Evolutionary conservation across 2,888 invertebrate species (phyloP).

Genomic region (Drosophila austrosaltans): DNA sequence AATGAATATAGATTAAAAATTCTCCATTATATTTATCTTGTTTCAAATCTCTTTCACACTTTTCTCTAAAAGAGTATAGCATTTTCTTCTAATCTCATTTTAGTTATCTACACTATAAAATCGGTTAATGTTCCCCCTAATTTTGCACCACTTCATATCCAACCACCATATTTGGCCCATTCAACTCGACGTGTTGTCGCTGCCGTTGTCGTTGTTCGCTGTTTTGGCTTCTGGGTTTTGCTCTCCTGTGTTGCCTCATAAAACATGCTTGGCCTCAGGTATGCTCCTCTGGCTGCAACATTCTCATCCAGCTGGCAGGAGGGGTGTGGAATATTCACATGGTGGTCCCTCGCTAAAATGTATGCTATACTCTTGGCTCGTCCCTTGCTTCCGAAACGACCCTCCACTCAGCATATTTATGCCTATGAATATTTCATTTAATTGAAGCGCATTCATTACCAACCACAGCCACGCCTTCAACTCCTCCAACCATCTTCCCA

Average conservation of each 20-base stretch:
- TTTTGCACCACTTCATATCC: not conserved
- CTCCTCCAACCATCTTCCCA: conserved; percentile 11
- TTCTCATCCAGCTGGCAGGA: conserved; percentile 11
- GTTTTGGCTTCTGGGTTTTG: conserved; percentile 22
- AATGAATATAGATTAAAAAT: too few species aligned
- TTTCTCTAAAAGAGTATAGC: not conserved
- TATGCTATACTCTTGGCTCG: conserved; percentile 1
- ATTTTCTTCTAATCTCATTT: not conserved
- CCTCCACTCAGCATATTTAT: conserved; percentile 54
- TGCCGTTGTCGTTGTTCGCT: conserved; percentile 14
- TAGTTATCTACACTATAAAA: conserved; percentile 1
- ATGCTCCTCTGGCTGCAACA: conserved; percentile 22
- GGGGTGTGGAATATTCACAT: conserved; percentile 18
- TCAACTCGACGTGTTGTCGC: not conserved
- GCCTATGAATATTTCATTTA: conserved; percentile 77
- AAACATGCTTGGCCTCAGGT: conserved; percentile 65
- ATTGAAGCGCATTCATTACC: conserved; percentile 76
- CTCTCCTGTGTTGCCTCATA: conserved; percentile 54
- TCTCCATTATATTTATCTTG: not conserved
- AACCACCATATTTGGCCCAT: not conserved
- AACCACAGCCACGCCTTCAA: conserved; percentile 40
- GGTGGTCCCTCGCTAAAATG: conserved; percentile 1
- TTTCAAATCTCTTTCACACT: not conserved
- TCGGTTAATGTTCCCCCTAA: conserved; percentile 4
- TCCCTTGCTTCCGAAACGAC: conserved; percentile 1